Evolutionary conservation across 2,888 invertebrate genomes (phyloP).

Genomic region (Chrysolina haemoptera): DNA sequence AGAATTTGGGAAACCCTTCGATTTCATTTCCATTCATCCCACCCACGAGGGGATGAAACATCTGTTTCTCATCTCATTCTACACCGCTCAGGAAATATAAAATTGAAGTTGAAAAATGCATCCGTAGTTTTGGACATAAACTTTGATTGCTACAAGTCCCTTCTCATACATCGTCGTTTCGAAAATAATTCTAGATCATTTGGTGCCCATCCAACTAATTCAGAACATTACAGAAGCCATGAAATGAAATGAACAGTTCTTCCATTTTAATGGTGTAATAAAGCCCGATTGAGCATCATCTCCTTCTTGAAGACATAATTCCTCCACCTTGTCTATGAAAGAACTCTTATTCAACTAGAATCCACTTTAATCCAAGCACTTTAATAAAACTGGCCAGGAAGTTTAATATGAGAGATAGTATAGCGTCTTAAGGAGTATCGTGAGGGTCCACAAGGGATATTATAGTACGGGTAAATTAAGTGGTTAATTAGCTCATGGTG

Average conservation of each 20-base stretch:
- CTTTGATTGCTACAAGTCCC: not conserved
- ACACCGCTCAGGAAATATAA: no score
- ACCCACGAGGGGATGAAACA: no score
- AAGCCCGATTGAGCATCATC: slow-evolving; percentile 39
- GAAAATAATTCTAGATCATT: slow-evolving; percentile 1
- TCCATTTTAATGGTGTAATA: slow-evolving; percentile 42
- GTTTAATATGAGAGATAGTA: slow-evolving; percentile 51
- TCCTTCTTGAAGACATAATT: slow-evolving; percentile 40
- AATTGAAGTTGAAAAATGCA: no score
- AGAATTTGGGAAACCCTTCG: no score
- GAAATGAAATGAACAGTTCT: slow-evolving; percentile 32
- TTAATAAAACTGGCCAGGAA: slow-evolving; percentile 57
- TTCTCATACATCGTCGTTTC: not conserved
- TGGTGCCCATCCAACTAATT: slow-evolving; percentile 26
- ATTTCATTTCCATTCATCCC: no score
- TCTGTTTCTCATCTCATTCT: no score
- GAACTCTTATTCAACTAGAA: slow-evolving; percentile 32
- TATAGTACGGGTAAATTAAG: slow-evolving; percentile 39
- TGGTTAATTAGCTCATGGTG: not conserved
- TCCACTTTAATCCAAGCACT: slow-evolving; percentile 56
- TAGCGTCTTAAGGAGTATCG: slow-evolving; percentile 50
- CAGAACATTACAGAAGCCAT: slow-evolving; percentile 24
- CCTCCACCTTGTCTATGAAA: slow-evolving; percentile 42
- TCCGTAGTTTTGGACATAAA: no score
- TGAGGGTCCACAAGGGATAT: slow-evolving; percentile 45